Evolutionary conservation across 1,140 invertebrate species (phyloP).

Genomic region (Caenorhabditis elegans): WBcel235 BX284606.5:14982001-14982500

Average conservation of each 20-base stretch:
- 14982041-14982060: neutral
- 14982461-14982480: slow-evolving; percentile 91
- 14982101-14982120: neutral
- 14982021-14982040: slow-evolving; percentile 2
- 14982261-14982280: slow-evolving; percentile 37
- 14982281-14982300: no score
- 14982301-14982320: no score
- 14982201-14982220: slow-evolving; percentile 35
- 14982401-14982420: slow-evolving; percentile 68
- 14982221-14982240: neutral
- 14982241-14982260: slow-evolving; percentile 40
- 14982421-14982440: slow-evolving; percentile 33
- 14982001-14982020: slow-evolving; percentile 5
- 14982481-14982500: slow-evolving; percentile 96
- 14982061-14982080: neutral
- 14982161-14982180: neutral
- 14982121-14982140: slow-evolving; percentile 17
- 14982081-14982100: slow-evolving; percentile 4
- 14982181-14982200: slow-evolving; percentile 24
- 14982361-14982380: slow-evolving; percentile 98
- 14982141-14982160: slow-evolving; percentile 5
- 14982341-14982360: slow-evolving; percentile 96
- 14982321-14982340: slow-evolving; percentile 88
- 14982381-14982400: slow-evolving; percentile 97
- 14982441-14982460: slow-evolving; percentile 94